Percentiles rank a stretch among this genome's conserved stretches.
Evolutionary conservation across 1,140 invertebrate species (phyloP).

Genomic region (Dryas iulia): DNA sequence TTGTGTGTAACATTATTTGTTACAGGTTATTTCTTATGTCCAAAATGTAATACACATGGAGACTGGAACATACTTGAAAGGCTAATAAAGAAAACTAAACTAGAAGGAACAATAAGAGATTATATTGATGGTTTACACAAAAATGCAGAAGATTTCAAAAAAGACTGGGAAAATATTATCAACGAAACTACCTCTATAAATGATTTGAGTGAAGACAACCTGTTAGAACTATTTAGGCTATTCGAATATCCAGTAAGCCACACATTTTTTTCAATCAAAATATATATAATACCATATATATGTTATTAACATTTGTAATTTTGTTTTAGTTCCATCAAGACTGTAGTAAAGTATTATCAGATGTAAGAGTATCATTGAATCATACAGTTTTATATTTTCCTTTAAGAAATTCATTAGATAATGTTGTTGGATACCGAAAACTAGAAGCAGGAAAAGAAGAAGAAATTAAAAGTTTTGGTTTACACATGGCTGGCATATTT

Average conservation of each 20-base stretch:
- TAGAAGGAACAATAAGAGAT: slow-evolving; percentile 61
- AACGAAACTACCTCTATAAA: slow-evolving; percentile 57
- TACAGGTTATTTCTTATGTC: slow-evolving; percentile 84
- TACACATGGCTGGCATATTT: slow-evolving; percentile 72
- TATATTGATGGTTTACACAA: slow-evolving; percentile 60
- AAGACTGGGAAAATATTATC: slow-evolving; percentile 69
- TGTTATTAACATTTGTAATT: not conserved
- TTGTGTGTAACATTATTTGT: not conserved
- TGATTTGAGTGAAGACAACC: slow-evolving; percentile 64
- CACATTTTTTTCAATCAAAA: slow-evolving; percentile 24
- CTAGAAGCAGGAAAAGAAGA: slow-evolving; percentile 55
- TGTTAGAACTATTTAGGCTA: slow-evolving; percentile 73
- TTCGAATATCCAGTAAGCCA: slow-evolving; percentile 82
- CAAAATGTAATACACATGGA: slow-evolving; percentile 82
- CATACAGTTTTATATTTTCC: slow-evolving; percentile 83
- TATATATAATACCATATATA: no score
- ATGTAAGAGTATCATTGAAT: slow-evolving; percentile 62
- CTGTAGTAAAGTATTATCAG: slow-evolving; percentile 66
- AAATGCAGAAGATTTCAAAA: slow-evolving; percentile 54
- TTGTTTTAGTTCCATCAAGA: slow-evolving; percentile 61
- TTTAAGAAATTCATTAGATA: slow-evolving; percentile 81
- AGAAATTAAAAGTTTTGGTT: slow-evolving; percentile 72
- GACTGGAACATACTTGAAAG: slow-evolving; percentile 81
- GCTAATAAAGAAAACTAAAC: slow-evolving; percentile 72
- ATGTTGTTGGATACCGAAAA: slow-evolving; percentile 84